These are phyloP conservation scores for Polydrusus cervinus DNA, from an alignment of 2,888 invertebrate genomes.

Conservation along the genomic window DNA sequence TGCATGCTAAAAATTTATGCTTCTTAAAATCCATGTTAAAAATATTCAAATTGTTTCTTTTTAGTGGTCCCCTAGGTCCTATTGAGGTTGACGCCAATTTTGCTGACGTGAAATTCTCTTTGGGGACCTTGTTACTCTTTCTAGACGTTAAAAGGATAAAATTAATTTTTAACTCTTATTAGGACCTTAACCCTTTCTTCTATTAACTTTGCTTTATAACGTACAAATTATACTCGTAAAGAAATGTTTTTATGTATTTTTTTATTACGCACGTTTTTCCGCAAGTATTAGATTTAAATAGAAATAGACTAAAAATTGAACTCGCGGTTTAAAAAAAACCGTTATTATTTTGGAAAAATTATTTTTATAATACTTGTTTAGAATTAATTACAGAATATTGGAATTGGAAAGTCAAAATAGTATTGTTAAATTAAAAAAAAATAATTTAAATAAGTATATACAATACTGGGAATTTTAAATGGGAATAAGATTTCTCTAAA, in stretches of 20 bases:
- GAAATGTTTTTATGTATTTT: not conserved
- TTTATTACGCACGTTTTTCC: not conserved
- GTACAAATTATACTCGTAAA: not conserved
- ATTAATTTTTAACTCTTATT: slow-evolving; percentile 64
- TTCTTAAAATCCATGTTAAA: slow-evolving; percentile 75
- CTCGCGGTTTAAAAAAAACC: too few species aligned
- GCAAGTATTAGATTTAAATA: too few species aligned
- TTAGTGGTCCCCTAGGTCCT: slow-evolving; percentile 70
- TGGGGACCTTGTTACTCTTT: slow-evolving; percentile 65
- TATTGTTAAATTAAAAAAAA: too few species aligned
- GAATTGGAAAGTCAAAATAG: too few species aligned
- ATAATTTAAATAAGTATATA: too few species aligned
- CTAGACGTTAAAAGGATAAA: slow-evolving; percentile 63
- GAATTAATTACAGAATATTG: too few species aligned
- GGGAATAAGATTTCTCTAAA: too few species aligned
- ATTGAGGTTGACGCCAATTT: slow-evolving; percentile 75
- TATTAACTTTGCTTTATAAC: slow-evolving; percentile 9
- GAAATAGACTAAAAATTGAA: too few species aligned
- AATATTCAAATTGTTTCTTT: slow-evolving; percentile 75
- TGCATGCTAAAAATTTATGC: slow-evolving; percentile 72
- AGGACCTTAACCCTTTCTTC: slow-evolving; percentile 58
- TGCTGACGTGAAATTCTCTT: slow-evolving; percentile 72
- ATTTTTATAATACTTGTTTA: too few species aligned
- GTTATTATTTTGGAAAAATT: too few species aligned
- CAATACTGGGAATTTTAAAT: too few species aligned